phyloP scores from a whole-genome alignment of 2,113 vertebrate species.

The Cercopithecus mona region DNA sequence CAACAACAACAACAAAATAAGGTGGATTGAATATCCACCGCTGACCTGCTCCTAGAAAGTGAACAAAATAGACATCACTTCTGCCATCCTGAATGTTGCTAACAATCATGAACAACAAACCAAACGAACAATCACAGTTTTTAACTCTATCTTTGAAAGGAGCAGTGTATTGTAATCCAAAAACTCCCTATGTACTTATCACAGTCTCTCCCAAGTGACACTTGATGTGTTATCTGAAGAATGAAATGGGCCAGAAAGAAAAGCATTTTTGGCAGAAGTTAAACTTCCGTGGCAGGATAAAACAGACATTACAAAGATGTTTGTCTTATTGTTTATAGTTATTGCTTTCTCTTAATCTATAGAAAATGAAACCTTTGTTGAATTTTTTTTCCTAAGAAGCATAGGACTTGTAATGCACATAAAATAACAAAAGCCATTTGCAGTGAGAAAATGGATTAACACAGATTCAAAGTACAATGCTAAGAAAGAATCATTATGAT shows the following conservation, averaged over 20 bases:
- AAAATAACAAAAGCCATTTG: neutral
- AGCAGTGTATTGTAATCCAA: neutral
- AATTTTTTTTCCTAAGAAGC: neutral
- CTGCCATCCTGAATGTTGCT: neutral
- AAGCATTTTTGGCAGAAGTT: constrained; percentile 25
- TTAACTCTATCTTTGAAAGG: neutral
- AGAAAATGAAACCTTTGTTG: constrained; percentile 25
- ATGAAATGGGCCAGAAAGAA: constrained; percentile 27
- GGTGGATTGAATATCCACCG: too few relatives aligned
- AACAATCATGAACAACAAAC: neutral
- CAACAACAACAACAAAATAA: too few relatives aligned
- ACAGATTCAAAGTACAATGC: neutral
- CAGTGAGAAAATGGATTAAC: neutral
- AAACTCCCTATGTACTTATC: neutral
- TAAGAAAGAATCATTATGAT: neutral
- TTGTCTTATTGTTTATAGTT: constrained; percentile 7
- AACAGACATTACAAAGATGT: neutral
- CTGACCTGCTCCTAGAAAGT: neutral
- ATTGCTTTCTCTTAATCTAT: neutral
- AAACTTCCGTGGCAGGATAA: neutral
- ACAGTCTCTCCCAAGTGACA: neutral
- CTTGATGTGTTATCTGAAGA: neutral
- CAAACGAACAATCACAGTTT: neutral
- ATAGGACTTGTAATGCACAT: neutral
- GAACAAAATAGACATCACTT: neutral